Conservation (phyloP, 2,113 vertebrate genomes). For the Pterocles orientalis region DNA sequence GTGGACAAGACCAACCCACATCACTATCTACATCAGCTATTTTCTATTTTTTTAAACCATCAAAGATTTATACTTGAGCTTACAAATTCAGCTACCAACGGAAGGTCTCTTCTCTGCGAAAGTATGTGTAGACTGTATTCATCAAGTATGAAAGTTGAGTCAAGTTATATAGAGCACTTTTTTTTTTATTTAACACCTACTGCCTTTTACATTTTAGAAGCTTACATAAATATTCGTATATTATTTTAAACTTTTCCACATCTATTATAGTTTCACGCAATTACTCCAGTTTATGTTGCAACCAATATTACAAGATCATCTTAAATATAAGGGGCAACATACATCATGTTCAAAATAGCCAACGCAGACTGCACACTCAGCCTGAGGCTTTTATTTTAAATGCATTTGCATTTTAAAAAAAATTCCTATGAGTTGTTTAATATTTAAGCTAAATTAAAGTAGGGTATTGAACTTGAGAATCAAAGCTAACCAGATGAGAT, state of each 20-base stretch:
- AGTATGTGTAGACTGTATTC: background rate
- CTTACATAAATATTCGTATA: background rate
- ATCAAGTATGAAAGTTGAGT: background rate
- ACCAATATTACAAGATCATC: background rate
- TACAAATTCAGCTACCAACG: background rate
- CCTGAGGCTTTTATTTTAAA: background rate
- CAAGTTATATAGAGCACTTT: background rate
- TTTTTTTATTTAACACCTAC: background rate
- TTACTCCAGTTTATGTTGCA: background rate
- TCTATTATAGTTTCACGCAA: background rate
- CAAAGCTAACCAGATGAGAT: background rate
- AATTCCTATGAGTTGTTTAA: background rate
- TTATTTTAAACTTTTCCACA: background rate
- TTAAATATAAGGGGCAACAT: background rate
- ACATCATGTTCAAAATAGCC: background rate
- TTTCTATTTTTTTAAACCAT: background rate
- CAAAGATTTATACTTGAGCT: background rate
- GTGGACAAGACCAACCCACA: background rate
- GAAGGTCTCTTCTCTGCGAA: background rate
- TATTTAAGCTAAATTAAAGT: background rate
- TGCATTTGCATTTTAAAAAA: background rate
- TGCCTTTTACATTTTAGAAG: background rate
- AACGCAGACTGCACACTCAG: background rate
- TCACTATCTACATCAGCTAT: rapidly evolving
- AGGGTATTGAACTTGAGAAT: background rate